Evolutionary conservation across 1,140 invertebrate species (phyloP).

Genomic region (Drosophila gunungcola): DNA sequence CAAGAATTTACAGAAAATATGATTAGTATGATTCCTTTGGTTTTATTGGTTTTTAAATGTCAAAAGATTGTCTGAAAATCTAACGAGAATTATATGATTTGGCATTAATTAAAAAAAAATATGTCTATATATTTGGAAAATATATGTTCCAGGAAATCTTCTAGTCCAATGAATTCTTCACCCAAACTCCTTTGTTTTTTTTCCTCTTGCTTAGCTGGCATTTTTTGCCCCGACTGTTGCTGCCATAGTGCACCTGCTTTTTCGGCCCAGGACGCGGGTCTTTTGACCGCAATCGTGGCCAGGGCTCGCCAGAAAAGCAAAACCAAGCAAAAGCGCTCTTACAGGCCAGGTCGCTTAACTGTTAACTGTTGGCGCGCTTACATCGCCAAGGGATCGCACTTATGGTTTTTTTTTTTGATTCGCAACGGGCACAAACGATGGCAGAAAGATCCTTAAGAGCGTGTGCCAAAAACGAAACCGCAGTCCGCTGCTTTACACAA

Average conservation of each 20-base stretch:
- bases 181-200: conserved; percentile 12
- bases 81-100: too few species aligned
- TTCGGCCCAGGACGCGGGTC: conserved; percentile 68
- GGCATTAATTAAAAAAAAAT: too few species aligned
- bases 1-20: too few species aligned
- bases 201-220: conserved; percentile 16
- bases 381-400: conserved; percentile 26
- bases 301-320: conserved; percentile 23
- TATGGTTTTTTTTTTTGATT: background rate
- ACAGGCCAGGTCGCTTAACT: conserved; percentile 52
- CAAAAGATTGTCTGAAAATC: too few species aligned
- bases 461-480: conserved; percentile 65
- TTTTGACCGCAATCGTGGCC: conserved; percentile 80
- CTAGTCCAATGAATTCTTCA: background rate
- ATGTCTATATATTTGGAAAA: too few species aligned
- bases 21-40: too few species aligned
- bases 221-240: conserved; percentile 33
- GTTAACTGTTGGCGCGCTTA: conserved; percentile 70
- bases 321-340: conserved; percentile 49
- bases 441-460: conserved; percentile 31
- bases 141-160: conserved; percentile 3
- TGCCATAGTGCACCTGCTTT: conserved; percentile 50
- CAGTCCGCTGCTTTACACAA: conserved; percentile 38
- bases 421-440: background rate
- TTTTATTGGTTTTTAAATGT: too few species aligned